phyloP scores from a whole-genome alignment of 1,140 invertebrate species.

The Macrobrachium rosenbergii region DNA sequence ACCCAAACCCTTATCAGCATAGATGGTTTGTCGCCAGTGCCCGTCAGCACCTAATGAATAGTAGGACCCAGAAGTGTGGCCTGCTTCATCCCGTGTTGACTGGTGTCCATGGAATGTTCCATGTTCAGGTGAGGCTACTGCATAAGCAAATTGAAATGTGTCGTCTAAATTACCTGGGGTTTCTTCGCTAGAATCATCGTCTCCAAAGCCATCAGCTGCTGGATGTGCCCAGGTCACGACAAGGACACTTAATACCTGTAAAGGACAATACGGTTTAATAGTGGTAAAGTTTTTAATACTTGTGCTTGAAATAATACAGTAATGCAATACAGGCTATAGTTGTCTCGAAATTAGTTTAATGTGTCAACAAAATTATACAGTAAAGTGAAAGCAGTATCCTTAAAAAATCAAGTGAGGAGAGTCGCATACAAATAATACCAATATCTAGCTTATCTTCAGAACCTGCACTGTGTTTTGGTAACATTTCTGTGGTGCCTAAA shows the following conservation, averaged over 20 bases:
- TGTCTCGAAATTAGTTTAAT: no score
- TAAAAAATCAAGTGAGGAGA: no score
- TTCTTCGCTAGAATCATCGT: slow-evolving; percentile 1
- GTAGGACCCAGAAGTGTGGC: neutral
- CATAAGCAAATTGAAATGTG: slow-evolving; percentile 10
- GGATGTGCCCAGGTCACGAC: neutral
- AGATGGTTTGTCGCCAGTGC: slow-evolving; percentile 5
- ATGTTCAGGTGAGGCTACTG: neutral
- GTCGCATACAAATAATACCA: no score
- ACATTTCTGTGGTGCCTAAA: no score
- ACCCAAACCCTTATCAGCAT: neutral
- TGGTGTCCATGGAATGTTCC: slow-evolving; percentile 8
- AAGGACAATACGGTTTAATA: neutral
- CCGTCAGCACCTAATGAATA: neutral
- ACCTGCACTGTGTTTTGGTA: no score
- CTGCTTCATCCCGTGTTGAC: neutral
- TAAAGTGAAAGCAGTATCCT: no score
- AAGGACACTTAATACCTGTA: neutral
- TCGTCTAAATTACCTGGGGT: neutral
- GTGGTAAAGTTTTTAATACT: no score
- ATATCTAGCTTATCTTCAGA: no score
- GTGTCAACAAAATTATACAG: no score
- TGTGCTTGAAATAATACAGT: no score
- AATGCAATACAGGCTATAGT: no score
- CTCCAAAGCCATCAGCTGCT: neutral